Evolutionary conservation across 2,888 invertebrate genomes (phyloP).

Genomic region (Emmelina monodactyla): DNA sequence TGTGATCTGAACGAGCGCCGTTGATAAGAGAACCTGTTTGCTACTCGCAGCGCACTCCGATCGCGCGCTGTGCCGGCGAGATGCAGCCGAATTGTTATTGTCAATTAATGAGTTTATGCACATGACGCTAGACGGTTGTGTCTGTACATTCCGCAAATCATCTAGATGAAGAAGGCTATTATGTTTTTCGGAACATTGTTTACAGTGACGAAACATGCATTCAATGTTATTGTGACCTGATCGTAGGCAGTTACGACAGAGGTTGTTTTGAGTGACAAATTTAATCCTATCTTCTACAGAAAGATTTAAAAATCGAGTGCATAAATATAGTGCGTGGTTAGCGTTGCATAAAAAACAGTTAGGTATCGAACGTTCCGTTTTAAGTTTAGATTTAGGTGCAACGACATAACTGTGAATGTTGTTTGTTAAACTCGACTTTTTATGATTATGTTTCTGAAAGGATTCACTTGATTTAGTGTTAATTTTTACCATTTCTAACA

Average conservation of each 20-base stretch:
- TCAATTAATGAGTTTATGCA: too few species aligned
- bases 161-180: background rate
- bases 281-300: constrained; percentile 4
- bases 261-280: constrained; percentile 3
- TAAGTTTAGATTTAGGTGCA: too few species aligned
- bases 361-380: too few species aligned
- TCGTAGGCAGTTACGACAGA: constrained; percentile 9
- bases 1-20: background rate
- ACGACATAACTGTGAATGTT: too few species aligned
- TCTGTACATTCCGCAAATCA: background rate
- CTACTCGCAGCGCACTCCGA: too few species aligned
- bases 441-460: too few species aligned
- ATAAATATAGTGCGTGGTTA: constrained; percentile 8
- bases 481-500: background rate
- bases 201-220: background rate
- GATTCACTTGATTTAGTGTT: background rate
- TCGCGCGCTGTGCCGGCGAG: too few species aligned
- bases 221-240: background rate
- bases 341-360: constrained; percentile 7
- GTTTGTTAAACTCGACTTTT: too few species aligned
- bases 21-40: background rate
- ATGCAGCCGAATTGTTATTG: too few species aligned
- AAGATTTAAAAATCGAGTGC: constrained; percentile 3
- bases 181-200: background rate
- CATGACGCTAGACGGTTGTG: too few species aligned